Conservation (phyloP, 2,888 invertebrate species). For the Piscicola geometra region DNA sequence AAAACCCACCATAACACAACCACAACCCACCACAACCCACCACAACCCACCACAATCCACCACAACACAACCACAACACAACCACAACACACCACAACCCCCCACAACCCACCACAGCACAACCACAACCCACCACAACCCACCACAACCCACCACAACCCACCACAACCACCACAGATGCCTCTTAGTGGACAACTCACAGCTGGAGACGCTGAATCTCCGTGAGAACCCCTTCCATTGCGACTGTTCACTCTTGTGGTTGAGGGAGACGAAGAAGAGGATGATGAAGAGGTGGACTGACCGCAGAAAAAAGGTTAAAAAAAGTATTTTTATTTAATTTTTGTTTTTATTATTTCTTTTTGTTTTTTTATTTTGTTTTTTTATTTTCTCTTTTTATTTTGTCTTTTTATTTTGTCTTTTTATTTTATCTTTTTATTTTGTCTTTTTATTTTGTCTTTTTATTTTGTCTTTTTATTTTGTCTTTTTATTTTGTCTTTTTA, state of each 20-base stretch:
- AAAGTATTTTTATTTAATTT: not conserved
- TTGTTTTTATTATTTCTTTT: no score
- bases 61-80: no score
- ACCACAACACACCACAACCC: no score
- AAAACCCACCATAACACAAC: no score
- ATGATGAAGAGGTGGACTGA: conserved; percentile 40
- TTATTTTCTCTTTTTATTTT: no score
- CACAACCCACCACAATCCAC: no score
- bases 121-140: no score
- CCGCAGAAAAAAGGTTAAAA: conserved; percentile 20
- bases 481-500: not conserved
- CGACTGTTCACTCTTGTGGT: conserved; percentile 42
- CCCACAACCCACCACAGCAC: no score
- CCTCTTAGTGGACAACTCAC: conserved; percentile 32
- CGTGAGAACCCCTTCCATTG: conserved; percentile 43
- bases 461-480: not conserved
- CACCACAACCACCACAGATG: no score
- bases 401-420: not conserved
- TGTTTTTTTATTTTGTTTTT: no score
- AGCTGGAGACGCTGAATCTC: conserved; percentile 41
- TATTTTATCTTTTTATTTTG: not conserved
- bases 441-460: not conserved
- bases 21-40: no score
- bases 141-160: no score
- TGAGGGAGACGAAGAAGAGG: conserved; percentile 36